phyloP scores from a whole-genome alignment of 2,888 invertebrate genomes.

The Mimachlamys varia region DNA sequence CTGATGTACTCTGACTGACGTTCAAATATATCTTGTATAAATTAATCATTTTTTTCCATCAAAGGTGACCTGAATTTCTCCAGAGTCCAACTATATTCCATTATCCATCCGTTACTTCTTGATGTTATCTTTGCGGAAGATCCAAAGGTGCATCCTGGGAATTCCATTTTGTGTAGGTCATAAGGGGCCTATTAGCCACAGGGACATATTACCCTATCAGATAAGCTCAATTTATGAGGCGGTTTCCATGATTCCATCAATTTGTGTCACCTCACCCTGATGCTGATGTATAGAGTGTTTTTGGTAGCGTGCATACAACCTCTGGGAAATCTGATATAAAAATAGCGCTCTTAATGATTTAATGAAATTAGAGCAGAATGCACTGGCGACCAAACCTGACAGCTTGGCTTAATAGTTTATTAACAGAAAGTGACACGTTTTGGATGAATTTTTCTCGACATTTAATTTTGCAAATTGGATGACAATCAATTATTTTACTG shows the following conservation, averaged over 20 bases:
- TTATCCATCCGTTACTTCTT: background rate
- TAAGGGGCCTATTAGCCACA: background rate
- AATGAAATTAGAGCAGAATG: background rate
- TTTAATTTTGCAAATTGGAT: background rate
- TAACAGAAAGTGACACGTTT: background rate
- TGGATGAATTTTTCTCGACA: background rate
- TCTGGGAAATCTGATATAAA: background rate
- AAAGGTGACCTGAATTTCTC: background rate
- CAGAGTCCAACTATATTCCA: background rate
- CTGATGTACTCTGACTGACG: background rate
- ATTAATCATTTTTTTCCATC: background rate
- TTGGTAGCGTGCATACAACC: background rate
- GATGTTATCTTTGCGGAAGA: background rate
- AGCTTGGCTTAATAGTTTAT: background rate
- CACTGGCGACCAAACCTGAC: background rate
- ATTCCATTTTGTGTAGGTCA: background rate
- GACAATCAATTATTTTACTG: background rate
- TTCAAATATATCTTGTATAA: background rate
- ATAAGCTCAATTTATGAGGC: constrained; percentile 20
- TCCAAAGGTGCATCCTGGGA: background rate
- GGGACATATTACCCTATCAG: constrained; percentile 16
- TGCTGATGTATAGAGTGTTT: background rate
- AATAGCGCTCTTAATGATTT: background rate
- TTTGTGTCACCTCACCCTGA: background rate
- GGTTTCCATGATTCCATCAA: background rate